Conservation (phyloP, 2,797 vertebrate genomes). For the Karalla daura region DNA sequence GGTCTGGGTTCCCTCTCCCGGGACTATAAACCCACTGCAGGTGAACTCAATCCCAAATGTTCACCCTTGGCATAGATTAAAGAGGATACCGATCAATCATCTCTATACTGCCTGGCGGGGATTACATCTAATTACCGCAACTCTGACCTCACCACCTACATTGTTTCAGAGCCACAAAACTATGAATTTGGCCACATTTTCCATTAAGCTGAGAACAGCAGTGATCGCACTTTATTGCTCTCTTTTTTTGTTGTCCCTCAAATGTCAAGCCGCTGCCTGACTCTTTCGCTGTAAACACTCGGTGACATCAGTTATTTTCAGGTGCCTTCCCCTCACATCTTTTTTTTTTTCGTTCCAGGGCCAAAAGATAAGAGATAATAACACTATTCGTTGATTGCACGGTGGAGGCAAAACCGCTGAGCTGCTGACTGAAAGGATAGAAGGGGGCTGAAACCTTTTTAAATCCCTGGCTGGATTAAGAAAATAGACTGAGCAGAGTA, state of each 20-base stretch:
- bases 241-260: slow-evolving; percentile 47
- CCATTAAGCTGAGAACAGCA: slow-evolving; percentile 57
- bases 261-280: slow-evolving; percentile 73
- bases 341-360: too few species aligned
- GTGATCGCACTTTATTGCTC: slow-evolving; percentile 66
- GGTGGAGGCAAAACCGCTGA: slow-evolving; percentile 26
- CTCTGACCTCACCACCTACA: slow-evolving; percentile 64
- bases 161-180: slow-evolving; percentile 32
- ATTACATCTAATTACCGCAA: slow-evolving; percentile 77
- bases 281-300: slow-evolving; percentile 60
- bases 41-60: slow-evolving; percentile 35
- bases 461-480: slow-evolving; percentile 23
- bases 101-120: slow-evolving; percentile 51
- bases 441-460: slow-evolving; percentile 14
- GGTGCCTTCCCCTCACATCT: slow-evolving; percentile 56
- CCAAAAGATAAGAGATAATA: slow-evolving; percentile 60
- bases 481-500: slow-evolving; percentile 7
- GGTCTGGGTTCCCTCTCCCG: slow-evolving; percentile 13
- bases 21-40: slow-evolving; percentile 44
- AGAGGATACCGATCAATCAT: slow-evolving; percentile 77
- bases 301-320: slow-evolving; percentile 43
- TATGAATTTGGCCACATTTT: slow-evolving; percentile 63
- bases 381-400: slow-evolving; percentile 60
- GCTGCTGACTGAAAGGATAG: slow-evolving; percentile 22
- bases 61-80: slow-evolving; percentile 71